phyloP scores from a whole-genome alignment of 2,888 invertebrate species.

The Chouioia cunea region DNA sequence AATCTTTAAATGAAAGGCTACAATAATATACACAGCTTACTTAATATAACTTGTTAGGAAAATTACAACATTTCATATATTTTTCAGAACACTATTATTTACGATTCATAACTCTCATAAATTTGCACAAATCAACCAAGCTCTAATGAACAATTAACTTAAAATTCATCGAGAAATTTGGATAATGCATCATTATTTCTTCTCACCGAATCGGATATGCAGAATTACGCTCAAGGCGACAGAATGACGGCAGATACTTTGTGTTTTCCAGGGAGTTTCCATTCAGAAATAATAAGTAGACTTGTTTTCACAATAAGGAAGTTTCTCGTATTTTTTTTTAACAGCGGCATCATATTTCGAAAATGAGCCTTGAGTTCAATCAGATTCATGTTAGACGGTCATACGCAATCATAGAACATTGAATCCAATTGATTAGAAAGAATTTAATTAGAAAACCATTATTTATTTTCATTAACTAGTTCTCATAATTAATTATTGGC shows the following conservation, averaged over 20 bases:
- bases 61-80: conserved; percentile 17
- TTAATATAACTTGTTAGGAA: conserved; percentile 9
- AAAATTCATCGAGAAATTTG: no score
- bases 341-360: conserved; percentile 5
- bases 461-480: no score
- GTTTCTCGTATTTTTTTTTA: neutral
- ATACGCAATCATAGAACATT: conserved; percentile 22
- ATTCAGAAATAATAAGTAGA: neutral
- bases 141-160: no score
- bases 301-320: neutral
- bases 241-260: no score
- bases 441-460: neutral
- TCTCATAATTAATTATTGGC: no score
- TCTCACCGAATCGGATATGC: no score
- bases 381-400: neutral
- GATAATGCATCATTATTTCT: no score
- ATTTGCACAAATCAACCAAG: neutral
- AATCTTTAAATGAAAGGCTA: neutral
- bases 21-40: conserved; percentile 6
- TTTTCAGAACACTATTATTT: neutral
- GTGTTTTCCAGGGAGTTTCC: neutral
- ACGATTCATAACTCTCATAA: neutral
- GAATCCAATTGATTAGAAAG: conserved; percentile 14
- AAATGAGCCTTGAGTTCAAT: conserved; percentile 22
- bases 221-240: no score